A percentile compares a stretch with the other conserved stretches of the same genome.
Evolutionary conservation across 2,888 invertebrate species (phyloP).

Genomic region (Acrocera orbiculus): DNA sequence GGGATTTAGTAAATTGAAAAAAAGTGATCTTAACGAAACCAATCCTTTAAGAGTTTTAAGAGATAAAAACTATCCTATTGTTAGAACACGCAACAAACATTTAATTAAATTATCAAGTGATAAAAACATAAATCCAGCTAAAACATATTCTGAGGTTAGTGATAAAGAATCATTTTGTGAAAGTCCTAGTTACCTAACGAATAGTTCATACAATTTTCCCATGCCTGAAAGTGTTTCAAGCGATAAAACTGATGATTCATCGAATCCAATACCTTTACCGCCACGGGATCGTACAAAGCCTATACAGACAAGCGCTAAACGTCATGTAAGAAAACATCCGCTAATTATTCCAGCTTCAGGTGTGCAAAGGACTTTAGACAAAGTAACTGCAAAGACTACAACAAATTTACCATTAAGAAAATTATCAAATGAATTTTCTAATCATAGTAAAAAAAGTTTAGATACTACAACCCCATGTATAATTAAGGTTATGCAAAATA

Average conservation of each 20-base stretch:
- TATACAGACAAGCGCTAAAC: conserved; percentile 41
- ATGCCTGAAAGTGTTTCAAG: too few relatives aligned
- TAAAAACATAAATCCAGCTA: conserved; percentile 10
- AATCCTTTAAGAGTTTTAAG: conserved; percentile 14
- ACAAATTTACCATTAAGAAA: neutral
- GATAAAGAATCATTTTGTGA: conserved; percentile 21
- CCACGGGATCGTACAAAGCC: conserved; percentile 53
- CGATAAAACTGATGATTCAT: conserved; percentile 2
- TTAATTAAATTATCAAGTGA: conserved; percentile 1
- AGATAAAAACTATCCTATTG: conserved; percentile 14
- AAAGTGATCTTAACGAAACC: conserved; percentile 8
- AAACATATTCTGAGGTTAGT: conserved; percentile 7
- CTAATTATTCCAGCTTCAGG: conserved; percentile 53
- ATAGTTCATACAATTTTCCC: conserved; percentile 25
- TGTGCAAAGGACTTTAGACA: conserved; percentile 42
- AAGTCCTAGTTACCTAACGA: conserved; percentile 29
- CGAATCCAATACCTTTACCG: conserved; percentile 60
- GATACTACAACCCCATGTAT: too few relatives aligned
- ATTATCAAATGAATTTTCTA: neutral
- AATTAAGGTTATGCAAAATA: too few relatives aligned
- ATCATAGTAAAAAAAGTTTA: too few relatives aligned
- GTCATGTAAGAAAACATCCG: conserved; percentile 68
- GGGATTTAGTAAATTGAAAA: conserved; percentile 11
- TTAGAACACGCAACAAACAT: conserved; percentile 9
- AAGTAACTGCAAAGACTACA: conserved; percentile 34